Evolutionary conservation across 2,797 vertebrate genomes (phyloP).

Genomic region (Trichosurus vulpecula): DNA sequence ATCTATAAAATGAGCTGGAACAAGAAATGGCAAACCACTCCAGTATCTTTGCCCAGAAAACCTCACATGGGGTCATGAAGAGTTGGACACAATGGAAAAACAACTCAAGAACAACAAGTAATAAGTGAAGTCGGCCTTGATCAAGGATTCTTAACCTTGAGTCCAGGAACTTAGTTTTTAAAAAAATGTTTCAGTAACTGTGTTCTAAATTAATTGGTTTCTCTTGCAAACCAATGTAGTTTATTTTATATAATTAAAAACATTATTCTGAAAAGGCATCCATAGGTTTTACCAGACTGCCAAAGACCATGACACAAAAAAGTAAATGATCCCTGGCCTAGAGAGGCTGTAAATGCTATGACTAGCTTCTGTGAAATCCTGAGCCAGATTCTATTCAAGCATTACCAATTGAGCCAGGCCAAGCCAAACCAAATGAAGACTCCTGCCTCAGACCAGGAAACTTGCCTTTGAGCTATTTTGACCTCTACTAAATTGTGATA

Average conservation of each 20-base stretch:
- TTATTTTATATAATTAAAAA: not conserved
- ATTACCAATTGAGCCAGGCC: not conserved
- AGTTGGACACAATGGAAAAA: not conserved
- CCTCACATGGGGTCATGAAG: not conserved
- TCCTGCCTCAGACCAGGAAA: not conserved
- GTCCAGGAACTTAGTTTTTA: not conserved
- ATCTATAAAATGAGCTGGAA: too few species aligned
- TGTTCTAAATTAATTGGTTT: not conserved
- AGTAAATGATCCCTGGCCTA: not conserved
- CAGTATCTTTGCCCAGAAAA: not conserved
- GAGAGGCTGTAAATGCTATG: not conserved
- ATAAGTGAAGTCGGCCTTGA: not conserved
- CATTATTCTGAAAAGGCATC: not conserved
- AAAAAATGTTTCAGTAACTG: not conserved
- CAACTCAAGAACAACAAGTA: not conserved
- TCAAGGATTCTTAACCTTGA: not conserved
- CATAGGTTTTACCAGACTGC: not conserved
- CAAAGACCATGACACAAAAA: not conserved
- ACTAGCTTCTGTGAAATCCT: not conserved
- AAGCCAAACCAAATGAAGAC: not conserved
- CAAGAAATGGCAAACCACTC: too few species aligned
- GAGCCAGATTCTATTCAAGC: not conserved
- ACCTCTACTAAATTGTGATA: not conserved
- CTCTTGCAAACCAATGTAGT: not conserved
- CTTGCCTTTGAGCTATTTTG: not conserved